These are phyloP conservation scores for Pteropus alecto DNA, from an alignment of 2,113 vertebrate species.

Conservation along the genomic window DNA sequence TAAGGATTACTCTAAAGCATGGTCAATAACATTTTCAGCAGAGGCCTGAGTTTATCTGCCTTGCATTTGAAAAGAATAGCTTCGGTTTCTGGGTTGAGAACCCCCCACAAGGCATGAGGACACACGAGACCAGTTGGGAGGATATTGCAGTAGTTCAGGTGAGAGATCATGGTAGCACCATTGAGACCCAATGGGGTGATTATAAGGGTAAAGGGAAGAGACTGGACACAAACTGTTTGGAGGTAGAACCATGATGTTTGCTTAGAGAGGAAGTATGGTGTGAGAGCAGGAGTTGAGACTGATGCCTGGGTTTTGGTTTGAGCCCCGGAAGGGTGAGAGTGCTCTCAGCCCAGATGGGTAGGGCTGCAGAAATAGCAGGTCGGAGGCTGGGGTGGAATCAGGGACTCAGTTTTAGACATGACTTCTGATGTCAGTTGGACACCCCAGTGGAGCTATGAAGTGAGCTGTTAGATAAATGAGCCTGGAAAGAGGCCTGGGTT, in stretches of 20 bases:
- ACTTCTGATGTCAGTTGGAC: rapidly evolving
- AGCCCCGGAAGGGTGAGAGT: background rate
- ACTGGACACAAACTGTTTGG: background rate
- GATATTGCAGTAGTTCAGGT: background rate
- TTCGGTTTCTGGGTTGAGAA: background rate
- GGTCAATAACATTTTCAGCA: background rate
- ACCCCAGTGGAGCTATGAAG: background rate
- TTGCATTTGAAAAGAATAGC: background rate
- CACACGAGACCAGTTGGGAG: background rate
- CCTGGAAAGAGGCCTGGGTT: background rate
- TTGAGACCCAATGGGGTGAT: background rate
- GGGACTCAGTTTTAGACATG: background rate
- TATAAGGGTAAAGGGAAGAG: background rate
- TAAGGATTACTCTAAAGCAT: background rate
- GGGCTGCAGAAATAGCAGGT: background rate
- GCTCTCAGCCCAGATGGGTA: background rate
- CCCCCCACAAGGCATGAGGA: background rate
- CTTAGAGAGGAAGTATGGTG: background rate
- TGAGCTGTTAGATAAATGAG: background rate
- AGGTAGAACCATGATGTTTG: background rate
- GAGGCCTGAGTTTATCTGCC: background rate
- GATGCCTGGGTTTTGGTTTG: too few species aligned
- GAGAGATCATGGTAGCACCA: background rate
- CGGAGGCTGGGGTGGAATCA: rapidly evolving
- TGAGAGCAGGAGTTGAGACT: background rate